These are phyloP conservation scores for Neolamprologus toae DNA, from an alignment of 2,113 vertebrate genomes.

Conservation along the genomic window DNA sequence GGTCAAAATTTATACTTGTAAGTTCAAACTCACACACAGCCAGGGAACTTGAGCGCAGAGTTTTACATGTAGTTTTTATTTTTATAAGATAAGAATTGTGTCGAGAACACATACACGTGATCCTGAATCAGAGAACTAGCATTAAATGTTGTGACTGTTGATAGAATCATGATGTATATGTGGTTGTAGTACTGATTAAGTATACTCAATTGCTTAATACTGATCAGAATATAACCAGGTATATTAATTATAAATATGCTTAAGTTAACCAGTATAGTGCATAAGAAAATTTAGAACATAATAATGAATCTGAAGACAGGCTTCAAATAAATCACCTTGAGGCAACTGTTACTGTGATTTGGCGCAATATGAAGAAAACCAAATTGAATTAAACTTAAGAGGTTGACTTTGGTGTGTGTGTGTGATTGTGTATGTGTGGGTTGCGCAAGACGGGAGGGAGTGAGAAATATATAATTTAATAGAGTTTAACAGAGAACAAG, in stretches of 20 bases:
- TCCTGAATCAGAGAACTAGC: neutral
- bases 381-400: neutral
- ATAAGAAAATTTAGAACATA: fast-evolving
- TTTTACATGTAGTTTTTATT: neutral
- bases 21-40: neutral
- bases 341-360: neutral
- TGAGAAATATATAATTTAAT: neutral
- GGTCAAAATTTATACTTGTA: fast-evolving
- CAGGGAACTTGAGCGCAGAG: fast-evolving
- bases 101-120: fast-evolving
- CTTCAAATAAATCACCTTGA: neutral
- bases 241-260: neutral
- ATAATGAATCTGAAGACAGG: neutral
- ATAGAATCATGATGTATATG: neutral
- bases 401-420: neutral
- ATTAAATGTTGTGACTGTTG: neutral
- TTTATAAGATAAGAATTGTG: no score
- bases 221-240: neutral
- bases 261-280: neutral
- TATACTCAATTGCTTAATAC: neutral
- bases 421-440: neutral
- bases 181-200: neutral
- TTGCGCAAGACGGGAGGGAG: fast-evolving
- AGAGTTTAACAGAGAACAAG: neutral
- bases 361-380: fast-evolving